Conservation (phyloP, 2,888 invertebrate species). For the Synanthedon andrenaeformis region DNA sequence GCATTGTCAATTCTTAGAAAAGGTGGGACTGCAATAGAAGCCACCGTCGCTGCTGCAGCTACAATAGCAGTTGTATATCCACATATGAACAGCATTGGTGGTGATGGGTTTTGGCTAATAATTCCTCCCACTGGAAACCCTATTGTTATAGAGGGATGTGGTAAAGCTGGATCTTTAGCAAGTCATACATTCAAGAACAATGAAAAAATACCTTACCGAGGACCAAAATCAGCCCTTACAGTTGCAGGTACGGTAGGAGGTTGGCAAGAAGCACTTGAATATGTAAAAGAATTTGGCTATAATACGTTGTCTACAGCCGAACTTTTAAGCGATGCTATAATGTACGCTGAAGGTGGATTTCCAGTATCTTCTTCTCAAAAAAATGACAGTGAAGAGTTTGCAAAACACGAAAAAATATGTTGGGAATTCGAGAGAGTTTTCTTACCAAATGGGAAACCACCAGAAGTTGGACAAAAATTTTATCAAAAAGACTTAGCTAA, state of each 20-base stretch:
- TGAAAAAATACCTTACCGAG: conserved; percentile 34
- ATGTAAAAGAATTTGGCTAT: conserved; percentile 46
- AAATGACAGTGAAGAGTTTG: conserved; percentile 9
- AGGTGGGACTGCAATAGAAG: conserved; percentile 59
- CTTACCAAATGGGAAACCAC: conserved; percentile 28
- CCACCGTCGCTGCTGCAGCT: conserved; percentile 53
- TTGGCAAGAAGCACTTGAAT: conserved; percentile 55
- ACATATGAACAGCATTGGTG: conserved; percentile 56
- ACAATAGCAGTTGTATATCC: conserved; percentile 55
- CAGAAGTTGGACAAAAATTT: conserved; percentile 34
- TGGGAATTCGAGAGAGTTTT: conserved; percentile 29
- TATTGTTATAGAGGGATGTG: conserved; percentile 52
- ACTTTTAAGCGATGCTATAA: conserved; percentile 45
- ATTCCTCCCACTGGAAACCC: conserved; percentile 47
- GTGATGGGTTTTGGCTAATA: conserved; percentile 57
- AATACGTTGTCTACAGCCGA: conserved; percentile 29
- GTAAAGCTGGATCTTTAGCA: conserved; percentile 45
- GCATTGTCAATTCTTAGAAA: conserved; percentile 43
- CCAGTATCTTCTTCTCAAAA: conserved; percentile 32
- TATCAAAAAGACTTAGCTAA: conserved; percentile 41
- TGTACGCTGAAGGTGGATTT: conserved; percentile 48
- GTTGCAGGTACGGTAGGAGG: conserved; percentile 56
- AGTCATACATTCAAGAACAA: conserved; percentile 31
- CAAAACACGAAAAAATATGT: conserved; percentile 7
- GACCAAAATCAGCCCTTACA: conserved; percentile 45